Conservation (phyloP, 2,797 vertebrate species). For the Kryptopterus vitreolus region DNA sequence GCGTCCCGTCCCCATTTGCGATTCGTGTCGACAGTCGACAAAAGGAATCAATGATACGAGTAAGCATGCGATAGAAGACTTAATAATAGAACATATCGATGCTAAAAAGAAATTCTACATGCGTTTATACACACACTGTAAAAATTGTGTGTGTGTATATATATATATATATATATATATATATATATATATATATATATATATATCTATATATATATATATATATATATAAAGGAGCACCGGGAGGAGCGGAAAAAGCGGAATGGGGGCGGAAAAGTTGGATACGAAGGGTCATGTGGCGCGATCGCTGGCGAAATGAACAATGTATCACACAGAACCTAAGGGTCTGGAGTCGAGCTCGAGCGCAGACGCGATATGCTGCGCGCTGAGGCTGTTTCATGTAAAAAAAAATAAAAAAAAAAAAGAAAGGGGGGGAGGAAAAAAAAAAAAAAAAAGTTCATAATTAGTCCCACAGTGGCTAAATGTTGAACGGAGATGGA, state of each 20-base stretch:
- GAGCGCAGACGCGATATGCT: slow-evolving; percentile 75
- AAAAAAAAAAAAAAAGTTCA: slow-evolving; percentile 74
- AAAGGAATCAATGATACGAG: too few relatives aligned
- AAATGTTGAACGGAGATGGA: slow-evolving; percentile 79
- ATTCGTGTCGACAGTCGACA: too few relatives aligned
- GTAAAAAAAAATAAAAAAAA: slow-evolving; percentile 51
- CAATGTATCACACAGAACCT: slow-evolving; percentile 93
- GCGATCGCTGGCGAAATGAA: slow-evolving; percentile 81
- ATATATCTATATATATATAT: slow-evolving; percentile 31
- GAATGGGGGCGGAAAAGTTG: slow-evolving; percentile 51
- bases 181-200: background rate
- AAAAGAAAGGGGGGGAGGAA: too few relatives aligned
- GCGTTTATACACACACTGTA: too few relatives aligned
- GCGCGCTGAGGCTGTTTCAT: slow-evolving; percentile 85
- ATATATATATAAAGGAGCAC: slow-evolving; percentile 69
- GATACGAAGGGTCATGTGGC: slow-evolving; percentile 67
- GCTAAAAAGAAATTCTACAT: too few relatives aligned
- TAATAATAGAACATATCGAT: too few relatives aligned
- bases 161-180: background rate
- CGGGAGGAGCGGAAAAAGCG: slow-evolving; percentile 41
- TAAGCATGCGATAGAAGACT: too few relatives aligned
- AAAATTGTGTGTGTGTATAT: too few relatives aligned
- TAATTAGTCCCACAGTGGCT: slow-evolving; percentile 99
- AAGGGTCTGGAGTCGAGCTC: slow-evolving; percentile 88
- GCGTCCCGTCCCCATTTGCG: too few relatives aligned